Evolutionary conservation across 2,113 vertebrate genomes (phyloP), one percentile per base, ranked within the genome.

Genomic region (Acanthisitta chloris): DNA sequence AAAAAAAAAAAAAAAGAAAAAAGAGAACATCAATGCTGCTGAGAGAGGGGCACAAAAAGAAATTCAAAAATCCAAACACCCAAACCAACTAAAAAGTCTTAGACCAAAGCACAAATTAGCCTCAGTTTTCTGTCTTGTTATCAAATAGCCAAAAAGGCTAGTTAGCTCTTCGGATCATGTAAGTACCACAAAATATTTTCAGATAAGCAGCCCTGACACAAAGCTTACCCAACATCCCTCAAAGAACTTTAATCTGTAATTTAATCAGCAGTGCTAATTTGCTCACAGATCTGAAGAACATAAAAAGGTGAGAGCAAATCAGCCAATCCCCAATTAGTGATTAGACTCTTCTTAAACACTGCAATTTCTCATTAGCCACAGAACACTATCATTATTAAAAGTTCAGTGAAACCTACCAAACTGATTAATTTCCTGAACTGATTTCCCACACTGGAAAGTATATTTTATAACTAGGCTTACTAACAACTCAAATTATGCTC

Each of bases 181-280:
- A 11, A 59, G 25, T 58, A 72, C 26, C 13, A 77, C 7, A 64
- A 55, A 52, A 10, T 29, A 80, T 8, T 80, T 90, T 28, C 74
- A 94, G 48, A 64, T 24, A 86, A 54, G 13, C n/a, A 83, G 36
- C n/a, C 38, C n/a, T 40, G 21, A 88, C 17, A 71, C 14, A 57
- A 80, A 88, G 25, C 10, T 79, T 59, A 64, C 20, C 6, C 31
- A 65, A 36, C 7, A 80, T 1, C 8, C 29, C 42, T 85, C n/a
- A 48, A 48, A 94, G 18, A 94, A 79, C 34, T 85, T 83, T 81
- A 45, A 79, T 67, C 57, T 82, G 45, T n/a, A 85, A 79, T 85
- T 82, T 79, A 46, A 46, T 79, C 7, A 74, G n/a, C 66, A 86
- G 46, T 54, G 59, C 38, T 78, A 48, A 81, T 58, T 70, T 74